Conservation (phyloP, 1,140 invertebrate species). For the Telenomus remus region DNA sequence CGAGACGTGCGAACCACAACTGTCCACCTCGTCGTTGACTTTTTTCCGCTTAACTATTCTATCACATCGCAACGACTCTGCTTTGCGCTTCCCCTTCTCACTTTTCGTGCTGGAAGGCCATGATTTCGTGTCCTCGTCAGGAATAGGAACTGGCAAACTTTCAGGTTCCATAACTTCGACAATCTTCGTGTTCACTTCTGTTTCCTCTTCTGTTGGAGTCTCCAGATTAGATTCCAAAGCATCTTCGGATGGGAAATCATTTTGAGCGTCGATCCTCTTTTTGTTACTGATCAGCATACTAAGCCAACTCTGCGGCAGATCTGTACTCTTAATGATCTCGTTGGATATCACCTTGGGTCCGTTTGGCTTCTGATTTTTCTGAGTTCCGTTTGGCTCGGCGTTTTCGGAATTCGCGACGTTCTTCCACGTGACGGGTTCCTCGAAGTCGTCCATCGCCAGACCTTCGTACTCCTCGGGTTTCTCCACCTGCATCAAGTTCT, state of each 20-base stretch:
- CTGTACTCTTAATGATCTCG: slow-evolving; percentile 63
- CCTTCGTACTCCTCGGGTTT: slow-evolving; percentile 49
- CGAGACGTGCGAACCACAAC: not conserved
- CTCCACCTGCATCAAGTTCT: slow-evolving; percentile 32
- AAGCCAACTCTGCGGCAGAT: slow-evolving; percentile 59
- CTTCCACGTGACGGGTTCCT: slow-evolving; percentile 42
- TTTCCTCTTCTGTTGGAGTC: not conserved
- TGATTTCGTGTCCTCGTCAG: slow-evolving; percentile 10
- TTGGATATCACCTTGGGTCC: slow-evolving; percentile 67
- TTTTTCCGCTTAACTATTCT: not conserved
- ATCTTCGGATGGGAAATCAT: not conserved
- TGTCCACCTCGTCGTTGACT: not conserved
- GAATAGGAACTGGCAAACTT: too few relatives aligned
- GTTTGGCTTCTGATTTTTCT: slow-evolving; percentile 11
- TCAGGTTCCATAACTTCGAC: too few relatives aligned
- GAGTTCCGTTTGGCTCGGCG: too few relatives aligned
- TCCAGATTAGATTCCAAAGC: not conserved
- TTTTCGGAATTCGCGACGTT: not conserved
- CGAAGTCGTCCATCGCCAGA: slow-evolving; percentile 54
- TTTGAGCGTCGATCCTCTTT: not conserved
- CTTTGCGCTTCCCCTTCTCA: not conserved
- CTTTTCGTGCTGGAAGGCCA: slow-evolving; percentile 20
- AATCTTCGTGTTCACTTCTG: too few relatives aligned
- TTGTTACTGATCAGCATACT: slow-evolving; percentile 55
- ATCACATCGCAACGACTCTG: slow-evolving; percentile 2